Base-by-base conservation (phyloP, 2,113 vertebrate species). In the Dicaeum eximium region DNA sequence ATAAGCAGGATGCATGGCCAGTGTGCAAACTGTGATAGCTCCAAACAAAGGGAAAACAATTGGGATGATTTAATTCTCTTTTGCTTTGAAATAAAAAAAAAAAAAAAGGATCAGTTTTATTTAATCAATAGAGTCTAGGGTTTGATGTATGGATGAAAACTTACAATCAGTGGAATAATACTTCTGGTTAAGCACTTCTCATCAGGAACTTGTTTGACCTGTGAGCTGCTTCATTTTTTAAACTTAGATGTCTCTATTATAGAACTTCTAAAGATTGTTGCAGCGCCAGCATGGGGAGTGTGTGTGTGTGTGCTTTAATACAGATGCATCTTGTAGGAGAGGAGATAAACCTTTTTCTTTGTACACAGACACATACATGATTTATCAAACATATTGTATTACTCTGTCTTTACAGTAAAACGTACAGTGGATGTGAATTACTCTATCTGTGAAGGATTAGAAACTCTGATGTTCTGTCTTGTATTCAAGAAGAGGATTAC, bases 171-270 rank as follows among this genome's bases (percentile, higher is more conserved):
- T 75, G 85, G 48, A 93, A 89, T 82, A 71, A 70, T 80, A 89
- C 83, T 89, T 94, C 80, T 88, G 44, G 56, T 70, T 92, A 96
- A 95, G 88, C 70, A 86, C 82, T 91, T 97, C 96, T 90, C 86
- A 90, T 92, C 89, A 70, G 94, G 92, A 95, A 69, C 80, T 71
- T 71, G 17, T 95, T 95, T 95, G 95, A 97, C 96, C 94, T 92
- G 79, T 92, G 91, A 75, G 62, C 80, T 44, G 80, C 88, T 96
- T 95, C 89, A 82, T 94, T 91, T 94, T 91, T 94, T 95, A 93
- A 92, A 87, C 70, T 80, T 88, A 13, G 84, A 96, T 91, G 72
- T 94, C 80, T 97, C 91, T 92, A 86, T 96, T 56, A 80, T 16
- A 80, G 90, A 96, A 90, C 74, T 97, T 96, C 37, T 73, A 69